Evolutionary conservation across 2,113 vertebrate species (phyloP).

Genomic region (Physeter macrocephalus): DNA sequence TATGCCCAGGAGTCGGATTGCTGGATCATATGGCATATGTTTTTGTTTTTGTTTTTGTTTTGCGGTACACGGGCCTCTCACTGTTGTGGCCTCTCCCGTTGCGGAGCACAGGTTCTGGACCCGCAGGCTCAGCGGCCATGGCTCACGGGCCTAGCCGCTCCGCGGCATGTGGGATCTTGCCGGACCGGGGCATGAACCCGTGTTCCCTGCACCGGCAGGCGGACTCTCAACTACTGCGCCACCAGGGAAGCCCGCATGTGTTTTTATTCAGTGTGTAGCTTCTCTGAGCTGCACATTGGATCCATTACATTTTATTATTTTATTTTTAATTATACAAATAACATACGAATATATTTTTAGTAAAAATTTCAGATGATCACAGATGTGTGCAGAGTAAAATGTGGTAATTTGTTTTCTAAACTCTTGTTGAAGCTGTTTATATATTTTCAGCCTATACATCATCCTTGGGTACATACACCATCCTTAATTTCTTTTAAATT

Average conservation of each 20-base stretch:
- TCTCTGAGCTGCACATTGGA: not conserved
- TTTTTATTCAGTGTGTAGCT: not conserved
- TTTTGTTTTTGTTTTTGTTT: no score
- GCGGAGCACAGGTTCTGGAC: no score
- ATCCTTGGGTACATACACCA: not conserved
- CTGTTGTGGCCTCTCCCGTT: no score
- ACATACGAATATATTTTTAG: not conserved
- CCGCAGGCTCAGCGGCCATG: no score
- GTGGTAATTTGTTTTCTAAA: conserved; percentile 19
- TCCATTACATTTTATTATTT: not conserved
- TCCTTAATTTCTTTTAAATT: conserved; percentile 15
- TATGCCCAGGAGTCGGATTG: not conserved
- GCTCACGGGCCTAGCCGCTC: no score
- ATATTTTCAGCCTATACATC: not conserved
- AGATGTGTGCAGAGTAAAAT: not conserved
- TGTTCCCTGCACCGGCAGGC: no score
- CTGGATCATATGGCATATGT: not conserved
- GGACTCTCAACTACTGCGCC: no score
- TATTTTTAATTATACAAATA: conserved; percentile 8
- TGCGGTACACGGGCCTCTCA: no score
- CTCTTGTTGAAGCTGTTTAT: not conserved
- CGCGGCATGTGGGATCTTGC: no score
- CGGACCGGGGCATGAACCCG: no score
- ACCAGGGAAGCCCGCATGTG: no score
- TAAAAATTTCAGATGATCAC: conserved; percentile 6